Evolutionary conservation across 2,888 invertebrate genomes (phyloP).

Genomic region (Macaria liturata): DNA sequence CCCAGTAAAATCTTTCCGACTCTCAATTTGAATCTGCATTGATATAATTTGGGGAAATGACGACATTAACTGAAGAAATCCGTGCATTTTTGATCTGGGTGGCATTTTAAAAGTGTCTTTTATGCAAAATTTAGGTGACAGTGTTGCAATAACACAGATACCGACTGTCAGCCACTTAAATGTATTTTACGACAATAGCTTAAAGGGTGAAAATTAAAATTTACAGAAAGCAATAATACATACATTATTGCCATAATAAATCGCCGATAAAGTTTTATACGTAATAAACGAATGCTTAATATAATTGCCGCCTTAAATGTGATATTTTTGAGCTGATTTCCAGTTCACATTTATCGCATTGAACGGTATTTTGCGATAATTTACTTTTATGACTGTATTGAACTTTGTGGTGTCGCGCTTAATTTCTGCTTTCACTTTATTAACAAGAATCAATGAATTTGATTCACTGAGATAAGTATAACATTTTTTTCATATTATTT

Average conservation of each 20-base stretch:
- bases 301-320: constrained; percentile 27
- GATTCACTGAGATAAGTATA: constrained; percentile 9
- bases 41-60: too few relatives aligned
- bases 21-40: too few relatives aligned
- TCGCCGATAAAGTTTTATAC: constrained; percentile 17
- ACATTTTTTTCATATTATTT: too few relatives aligned
- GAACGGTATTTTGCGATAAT: constrained; percentile 41
- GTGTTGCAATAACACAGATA: too few relatives aligned
- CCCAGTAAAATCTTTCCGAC: too few relatives aligned
- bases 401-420: constrained; percentile 40
- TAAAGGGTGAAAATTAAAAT: too few relatives aligned
- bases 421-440: constrained; percentile 25
- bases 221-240: background rate
- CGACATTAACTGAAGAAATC: too few relatives aligned
- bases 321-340: background rate
- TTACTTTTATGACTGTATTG: constrained; percentile 49
- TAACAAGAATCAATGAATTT: constrained; percentile 27
- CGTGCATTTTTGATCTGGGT: background rate
- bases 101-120: background rate
- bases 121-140: background rate
- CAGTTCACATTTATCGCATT: background rate
- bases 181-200: too few relatives aligned
- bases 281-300: constrained; percentile 26
- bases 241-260: constrained; percentile 20
- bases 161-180: too few relatives aligned